Percentiles rank a stretch among this genome's conserved stretches.
These are phyloP conservation scores for Apostichopus leukothele DNA, from an alignment of 53 echinoderm and acorn worm genomes.

Conservation along the genomic window DNA sequence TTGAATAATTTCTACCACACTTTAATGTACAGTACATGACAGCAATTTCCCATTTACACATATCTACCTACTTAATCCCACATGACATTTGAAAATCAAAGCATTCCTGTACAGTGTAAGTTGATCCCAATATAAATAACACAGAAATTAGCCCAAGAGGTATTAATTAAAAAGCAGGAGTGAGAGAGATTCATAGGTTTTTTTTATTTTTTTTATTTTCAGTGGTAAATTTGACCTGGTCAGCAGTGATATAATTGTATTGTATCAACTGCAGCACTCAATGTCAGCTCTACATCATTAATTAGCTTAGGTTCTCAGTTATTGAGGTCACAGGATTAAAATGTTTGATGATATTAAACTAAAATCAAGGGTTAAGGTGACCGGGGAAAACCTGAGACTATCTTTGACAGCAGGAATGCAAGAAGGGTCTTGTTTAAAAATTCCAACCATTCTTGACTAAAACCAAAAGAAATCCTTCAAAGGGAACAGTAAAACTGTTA, in stretches of 20 bases:
- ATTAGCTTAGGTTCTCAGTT: background rate
- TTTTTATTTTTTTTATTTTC: background rate
- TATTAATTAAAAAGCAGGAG: background rate
- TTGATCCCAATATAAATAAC: background rate
- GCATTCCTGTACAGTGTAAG: background rate
- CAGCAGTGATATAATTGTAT: background rate
- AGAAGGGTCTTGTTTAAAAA: conserved; percentile 19
- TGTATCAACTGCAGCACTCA: background rate
- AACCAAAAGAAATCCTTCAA: background rate
- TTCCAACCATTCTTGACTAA: conserved; percentile 25
- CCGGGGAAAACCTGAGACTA: background rate
- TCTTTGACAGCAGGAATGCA: conserved; percentile 18
- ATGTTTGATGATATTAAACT: background rate
- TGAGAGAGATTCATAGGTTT: background rate
- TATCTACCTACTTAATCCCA: too few relatives aligned
- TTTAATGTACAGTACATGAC: too few relatives aligned
- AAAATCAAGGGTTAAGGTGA: background rate
- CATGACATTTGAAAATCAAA: background rate
- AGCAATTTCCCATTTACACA: too few relatives aligned
- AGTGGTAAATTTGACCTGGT: background rate
- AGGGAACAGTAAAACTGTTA: background rate
- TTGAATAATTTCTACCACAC: too few relatives aligned
- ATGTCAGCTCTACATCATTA: background rate
- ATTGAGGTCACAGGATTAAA: background rate
- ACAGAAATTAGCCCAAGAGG: background rate